Conservation (phyloP, 2,113 vertebrate genomes). For the Ciconia maguari region DNA sequence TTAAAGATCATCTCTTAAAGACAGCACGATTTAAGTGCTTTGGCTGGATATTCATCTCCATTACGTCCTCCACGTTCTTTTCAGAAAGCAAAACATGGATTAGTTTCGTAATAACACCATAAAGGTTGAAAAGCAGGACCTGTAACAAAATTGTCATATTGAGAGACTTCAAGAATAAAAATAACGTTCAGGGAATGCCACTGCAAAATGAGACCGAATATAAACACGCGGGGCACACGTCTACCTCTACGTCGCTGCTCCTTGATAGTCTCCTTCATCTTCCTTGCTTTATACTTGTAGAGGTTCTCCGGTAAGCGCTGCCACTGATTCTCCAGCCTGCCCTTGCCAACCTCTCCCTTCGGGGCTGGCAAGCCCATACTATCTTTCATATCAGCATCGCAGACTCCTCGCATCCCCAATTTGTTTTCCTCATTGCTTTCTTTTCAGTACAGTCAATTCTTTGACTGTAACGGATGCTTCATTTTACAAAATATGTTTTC, state of each 20-base stretch:
- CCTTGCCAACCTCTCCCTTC: neutral
- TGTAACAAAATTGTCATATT: neutral
- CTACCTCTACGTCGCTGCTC: neutral
- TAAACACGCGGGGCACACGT: accelerated
- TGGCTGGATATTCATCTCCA: neutral
- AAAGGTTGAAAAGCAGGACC: neutral
- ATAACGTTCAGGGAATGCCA: accelerated
- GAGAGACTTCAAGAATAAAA: neutral
- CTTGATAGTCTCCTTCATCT: neutral
- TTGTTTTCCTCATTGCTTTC: neutral
- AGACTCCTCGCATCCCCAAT: neutral
- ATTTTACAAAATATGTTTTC: neutral
- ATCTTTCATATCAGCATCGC: accelerated
- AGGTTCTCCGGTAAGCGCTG: neutral
- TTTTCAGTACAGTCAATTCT: neutral
- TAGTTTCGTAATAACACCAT: neutral
- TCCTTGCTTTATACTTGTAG: neutral
- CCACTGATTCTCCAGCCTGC: neutral
- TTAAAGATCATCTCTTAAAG: neutral
- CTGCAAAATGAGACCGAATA: neutral
- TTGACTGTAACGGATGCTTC: neutral
- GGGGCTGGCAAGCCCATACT: accelerated
- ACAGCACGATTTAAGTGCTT: neutral
- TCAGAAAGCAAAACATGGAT: neutral
- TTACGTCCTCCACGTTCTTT: neutral